These are phyloP conservation scores for Drosophila neutralis DNA, from an alignment of 2,888 invertebrate species.

Conservation along the genomic window DNA sequence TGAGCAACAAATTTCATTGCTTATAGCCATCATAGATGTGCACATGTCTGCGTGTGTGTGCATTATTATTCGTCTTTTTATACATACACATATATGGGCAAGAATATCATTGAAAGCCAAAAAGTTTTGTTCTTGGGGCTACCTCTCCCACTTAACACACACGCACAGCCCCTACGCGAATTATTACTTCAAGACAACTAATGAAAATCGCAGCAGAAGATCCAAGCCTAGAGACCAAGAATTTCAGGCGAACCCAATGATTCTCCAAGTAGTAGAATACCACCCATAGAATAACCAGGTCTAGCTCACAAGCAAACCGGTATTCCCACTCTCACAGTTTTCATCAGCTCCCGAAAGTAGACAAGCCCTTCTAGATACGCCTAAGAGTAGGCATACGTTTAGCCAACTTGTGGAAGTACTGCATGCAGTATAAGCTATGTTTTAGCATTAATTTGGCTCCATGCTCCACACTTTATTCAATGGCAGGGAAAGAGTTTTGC, in stretches of 20 bases:
- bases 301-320: background rate
- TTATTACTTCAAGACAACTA: background rate
- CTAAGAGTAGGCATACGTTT: background rate
- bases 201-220: background rate
- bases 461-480: background rate
- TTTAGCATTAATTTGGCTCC: background rate
- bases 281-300: background rate
- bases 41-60: background rate
- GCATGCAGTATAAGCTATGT: background rate
- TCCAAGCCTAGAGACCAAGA: background rate
- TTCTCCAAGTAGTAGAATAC: background rate
- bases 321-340: background rate
- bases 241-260: background rate
- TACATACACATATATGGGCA: background rate
- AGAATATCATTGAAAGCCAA: background rate
- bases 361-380: background rate
- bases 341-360: background rate
- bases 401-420: background rate
- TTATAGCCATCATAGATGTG: constrained; percentile 48
- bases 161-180: background rate
- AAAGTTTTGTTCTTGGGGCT: background rate
- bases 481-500: background rate
- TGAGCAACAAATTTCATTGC: constrained; percentile 77
- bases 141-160: background rate
- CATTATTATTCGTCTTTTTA: background rate